Conservation (phyloP, 2,113 vertebrate species). For the Diadophis punctatus region DNA sequence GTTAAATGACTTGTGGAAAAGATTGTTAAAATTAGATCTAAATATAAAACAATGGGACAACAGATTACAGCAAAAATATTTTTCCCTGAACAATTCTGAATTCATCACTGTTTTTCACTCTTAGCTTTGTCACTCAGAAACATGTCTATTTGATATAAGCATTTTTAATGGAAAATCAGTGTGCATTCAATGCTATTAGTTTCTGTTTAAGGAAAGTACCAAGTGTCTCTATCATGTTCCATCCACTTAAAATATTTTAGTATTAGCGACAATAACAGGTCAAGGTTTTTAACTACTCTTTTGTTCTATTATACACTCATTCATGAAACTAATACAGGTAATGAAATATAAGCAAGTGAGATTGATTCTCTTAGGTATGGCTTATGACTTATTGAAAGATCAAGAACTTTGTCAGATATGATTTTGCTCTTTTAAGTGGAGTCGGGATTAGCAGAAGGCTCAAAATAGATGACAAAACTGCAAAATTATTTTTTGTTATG, state of each 20-base stretch:
- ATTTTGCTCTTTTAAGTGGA: slow-evolving; percentile 30
- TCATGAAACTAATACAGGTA: slow-evolving; percentile 37
- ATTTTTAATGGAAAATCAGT: neutral
- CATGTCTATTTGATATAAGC: slow-evolving; percentile 19
- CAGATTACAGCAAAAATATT: neutral
- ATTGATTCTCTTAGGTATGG: neutral
- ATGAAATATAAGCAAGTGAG: neutral
- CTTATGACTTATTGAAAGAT: slow-evolving; percentile 46
- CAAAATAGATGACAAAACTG: slow-evolving; percentile 1
- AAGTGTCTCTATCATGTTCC: neutral
- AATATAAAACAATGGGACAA: slow-evolving; percentile 1
- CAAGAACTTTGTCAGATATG: slow-evolving; percentile 23
- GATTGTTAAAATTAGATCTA: neutral
- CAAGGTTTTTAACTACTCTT: neutral
- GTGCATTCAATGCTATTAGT: neutral
- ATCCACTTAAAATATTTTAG: neutral
- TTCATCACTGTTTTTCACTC: neutral
- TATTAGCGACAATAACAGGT: neutral
- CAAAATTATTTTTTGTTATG: neutral
- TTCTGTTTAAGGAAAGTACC: neutral
- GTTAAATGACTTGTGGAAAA: neutral
- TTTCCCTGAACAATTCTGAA: slow-evolving; percentile 25
- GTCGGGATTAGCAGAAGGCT: slow-evolving; percentile 12
- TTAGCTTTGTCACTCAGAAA: neutral
- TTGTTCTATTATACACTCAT: slow-evolving; percentile 23